phyloP scores from a whole-genome alignment of 2,888 invertebrate genomes.

The Cataglyphis albicans region DNA sequence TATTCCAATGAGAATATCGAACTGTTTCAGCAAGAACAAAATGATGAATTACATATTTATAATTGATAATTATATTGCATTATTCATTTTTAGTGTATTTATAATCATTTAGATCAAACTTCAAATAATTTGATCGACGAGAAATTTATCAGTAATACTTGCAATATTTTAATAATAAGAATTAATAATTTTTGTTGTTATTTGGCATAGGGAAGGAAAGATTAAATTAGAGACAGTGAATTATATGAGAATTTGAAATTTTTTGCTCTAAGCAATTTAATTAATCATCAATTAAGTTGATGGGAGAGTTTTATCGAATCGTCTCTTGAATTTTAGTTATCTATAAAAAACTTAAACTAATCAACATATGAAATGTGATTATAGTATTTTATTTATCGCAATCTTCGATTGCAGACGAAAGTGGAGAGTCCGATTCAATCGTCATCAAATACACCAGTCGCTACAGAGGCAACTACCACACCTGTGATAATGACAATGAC shows the following conservation, averaged over 20 bases:
- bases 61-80: not conserved
- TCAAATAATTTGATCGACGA: not conserved
- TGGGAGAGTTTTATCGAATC: not conserved
- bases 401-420: conserved; percentile 76
- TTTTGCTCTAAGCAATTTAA: not conserved
- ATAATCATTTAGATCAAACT: not conserved
- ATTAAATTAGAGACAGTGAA: not conserved
- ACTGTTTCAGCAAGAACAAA: not conserved
- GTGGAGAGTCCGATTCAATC: conserved; percentile 80
- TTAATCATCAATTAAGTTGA: not conserved
- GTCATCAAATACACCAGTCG: conserved; percentile 74
- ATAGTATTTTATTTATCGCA: not conserved
- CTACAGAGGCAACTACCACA: conserved; percentile 80
- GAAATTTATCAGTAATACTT: not conserved
- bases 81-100: not conserved
- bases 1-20: not conserved
- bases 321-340: not conserved
- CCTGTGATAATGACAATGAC: conserved; percentile 84
- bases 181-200: not conserved
- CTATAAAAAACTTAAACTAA: not conserved
- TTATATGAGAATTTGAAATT: not conserved
- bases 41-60: not conserved
- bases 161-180: not conserved
- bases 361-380: not conserved
- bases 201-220: not conserved